Percentiles rank a stretch among this genome's conserved stretches.
Conservation (phyloP, 2,113 vertebrate species). For the Pterocles burchelli region DNA sequence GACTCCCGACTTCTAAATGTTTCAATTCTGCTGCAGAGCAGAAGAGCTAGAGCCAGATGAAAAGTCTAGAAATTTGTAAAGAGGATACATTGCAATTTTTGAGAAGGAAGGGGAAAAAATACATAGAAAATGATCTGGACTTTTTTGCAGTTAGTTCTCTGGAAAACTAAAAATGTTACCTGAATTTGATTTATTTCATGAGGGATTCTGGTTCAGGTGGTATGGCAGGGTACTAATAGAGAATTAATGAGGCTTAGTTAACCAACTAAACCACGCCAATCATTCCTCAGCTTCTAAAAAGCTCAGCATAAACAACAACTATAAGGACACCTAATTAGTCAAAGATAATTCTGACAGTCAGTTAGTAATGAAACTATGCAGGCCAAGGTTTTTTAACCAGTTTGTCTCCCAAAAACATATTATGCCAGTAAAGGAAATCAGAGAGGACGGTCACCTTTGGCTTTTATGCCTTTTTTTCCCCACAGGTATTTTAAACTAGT, state of each 20-base stretch:
- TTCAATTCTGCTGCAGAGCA: not conserved
- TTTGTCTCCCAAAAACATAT: not conserved
- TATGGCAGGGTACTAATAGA: not conserved
- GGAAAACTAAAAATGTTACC: not conserved
- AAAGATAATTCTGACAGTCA: not conserved
- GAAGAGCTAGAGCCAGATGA: not conserved
- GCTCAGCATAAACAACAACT: not conserved
- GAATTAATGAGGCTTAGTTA: not conserved
- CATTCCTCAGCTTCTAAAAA: not conserved
- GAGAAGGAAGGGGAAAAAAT: fast-evolving
- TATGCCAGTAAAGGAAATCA: not conserved
- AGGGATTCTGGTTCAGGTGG: not conserved
- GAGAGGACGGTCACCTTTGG: not conserved
- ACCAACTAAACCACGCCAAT: not conserved
- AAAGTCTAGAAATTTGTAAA: not conserved
- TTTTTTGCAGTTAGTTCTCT: not conserved
- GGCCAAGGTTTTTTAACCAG: not conserved
- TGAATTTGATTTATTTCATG: not conserved
- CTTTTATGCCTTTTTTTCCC: not conserved
- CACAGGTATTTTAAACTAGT: not conserved
- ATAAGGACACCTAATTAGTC: not conserved
- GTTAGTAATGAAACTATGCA: not conserved
- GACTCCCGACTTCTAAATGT: not conserved
- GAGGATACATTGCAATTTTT: not conserved
- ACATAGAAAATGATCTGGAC: not conserved